A percentile compares a stretch with the other conserved stretches of the same genome.
Evolutionary conservation across 1,140 invertebrate species (phyloP).

Genomic region (Aleiodes sp.): DNA sequence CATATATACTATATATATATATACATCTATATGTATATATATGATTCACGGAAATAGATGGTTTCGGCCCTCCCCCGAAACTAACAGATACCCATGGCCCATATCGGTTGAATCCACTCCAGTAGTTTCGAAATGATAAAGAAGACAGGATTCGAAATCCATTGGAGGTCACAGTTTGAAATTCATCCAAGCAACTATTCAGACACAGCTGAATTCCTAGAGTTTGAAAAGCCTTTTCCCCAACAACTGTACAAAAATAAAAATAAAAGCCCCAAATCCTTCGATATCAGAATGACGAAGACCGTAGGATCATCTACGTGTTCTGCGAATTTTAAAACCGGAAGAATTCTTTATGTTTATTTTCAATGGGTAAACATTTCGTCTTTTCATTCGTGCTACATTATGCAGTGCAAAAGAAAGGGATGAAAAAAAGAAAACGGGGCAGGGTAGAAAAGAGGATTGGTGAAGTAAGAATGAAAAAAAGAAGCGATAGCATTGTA

Average conservation of each 20-base stretch:
- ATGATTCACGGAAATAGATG: neutral
- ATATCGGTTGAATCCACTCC: neutral
- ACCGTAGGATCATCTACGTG: neutral
- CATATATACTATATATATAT: too few species aligned
- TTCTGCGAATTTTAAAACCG: neutral
- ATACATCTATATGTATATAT: too few species aligned
- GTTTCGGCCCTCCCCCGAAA: neutral
- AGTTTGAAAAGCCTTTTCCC: neutral
- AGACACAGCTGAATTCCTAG: neutral
- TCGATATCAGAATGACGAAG: constrained; percentile 11
- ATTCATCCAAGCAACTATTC: neutral
- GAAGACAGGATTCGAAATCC: neutral
- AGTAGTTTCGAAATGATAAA: neutral
- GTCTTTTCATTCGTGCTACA: constrained; percentile 7
- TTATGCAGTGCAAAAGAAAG: neutral
- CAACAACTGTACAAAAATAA: neutral
- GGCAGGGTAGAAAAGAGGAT: neutral
- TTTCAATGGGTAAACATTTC: neutral
- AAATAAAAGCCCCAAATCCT: neutral
- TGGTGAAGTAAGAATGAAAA: neutral
- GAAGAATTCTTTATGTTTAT: neutral
- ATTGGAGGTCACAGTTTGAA: neutral
- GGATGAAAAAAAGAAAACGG: neutral
- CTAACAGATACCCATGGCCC: neutral
- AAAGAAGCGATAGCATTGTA: constrained; percentile 1